These are phyloP conservation scores for Lingula anatina DNA, from an alignment of 2,888 invertebrate genomes.

Conservation along the genomic window DNA sequence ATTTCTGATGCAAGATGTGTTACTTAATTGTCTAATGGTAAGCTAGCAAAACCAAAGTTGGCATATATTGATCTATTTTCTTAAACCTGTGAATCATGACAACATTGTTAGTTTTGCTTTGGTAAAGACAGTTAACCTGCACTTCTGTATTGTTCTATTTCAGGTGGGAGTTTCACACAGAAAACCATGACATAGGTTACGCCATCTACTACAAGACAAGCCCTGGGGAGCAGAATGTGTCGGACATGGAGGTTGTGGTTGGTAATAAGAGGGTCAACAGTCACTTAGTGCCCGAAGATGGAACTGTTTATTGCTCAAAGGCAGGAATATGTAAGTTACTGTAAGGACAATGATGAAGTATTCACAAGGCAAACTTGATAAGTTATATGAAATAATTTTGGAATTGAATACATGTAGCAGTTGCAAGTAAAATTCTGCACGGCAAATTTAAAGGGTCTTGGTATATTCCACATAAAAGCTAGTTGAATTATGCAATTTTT, in stretches of 20 bases:
- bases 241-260: constrained; percentile 58
- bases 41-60: too few relatives aligned
- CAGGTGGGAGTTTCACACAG: constrained; percentile 85
- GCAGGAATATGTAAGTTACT: constrained; percentile 73
- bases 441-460: neutral
- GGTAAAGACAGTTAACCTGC: too few relatives aligned
- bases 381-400: neutral
- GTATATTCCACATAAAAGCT: constrained; percentile 50
- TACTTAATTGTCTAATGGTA: too few relatives aligned
- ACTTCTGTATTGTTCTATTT: constrained; percentile 3
- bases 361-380: neutral
- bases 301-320: constrained; percentile 69
- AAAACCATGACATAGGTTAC: constrained; percentile 84
- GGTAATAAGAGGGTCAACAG: constrained; percentile 68
- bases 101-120: too few relatives aligned
- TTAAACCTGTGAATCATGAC: too few relatives aligned
- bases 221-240: constrained; percentile 37
- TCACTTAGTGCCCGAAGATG: constrained; percentile 74
- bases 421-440: constrained; percentile 1
- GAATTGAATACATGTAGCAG: too few relatives aligned
- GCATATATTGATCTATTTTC: too few relatives aligned
- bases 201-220: constrained; percentile 62
- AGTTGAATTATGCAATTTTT: too few relatives aligned
- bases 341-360: neutral
- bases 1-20: too few relatives aligned